Evolutionary conservation across 1,140 invertebrate genomes (phyloP).

Genomic region (Homalodisca vitripennis): DNA sequence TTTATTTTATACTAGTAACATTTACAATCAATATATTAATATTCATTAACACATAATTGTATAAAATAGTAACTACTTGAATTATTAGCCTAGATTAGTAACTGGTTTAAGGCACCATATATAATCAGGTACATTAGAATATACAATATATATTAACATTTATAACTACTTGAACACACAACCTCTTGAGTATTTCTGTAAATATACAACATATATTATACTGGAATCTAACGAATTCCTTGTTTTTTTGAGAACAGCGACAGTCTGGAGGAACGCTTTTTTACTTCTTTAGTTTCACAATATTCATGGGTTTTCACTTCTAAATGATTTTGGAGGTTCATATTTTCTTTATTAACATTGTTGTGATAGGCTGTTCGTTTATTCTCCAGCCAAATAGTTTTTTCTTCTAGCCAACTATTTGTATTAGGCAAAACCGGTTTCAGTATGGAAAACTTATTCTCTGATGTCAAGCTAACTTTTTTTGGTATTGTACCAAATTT

Average conservation of each 20-base stretch:
- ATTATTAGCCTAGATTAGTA: neutral
- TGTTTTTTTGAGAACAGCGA: constrained; percentile 4
- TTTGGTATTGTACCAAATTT: neutral
- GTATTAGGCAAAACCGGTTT: neutral
- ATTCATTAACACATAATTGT: too few relatives aligned
- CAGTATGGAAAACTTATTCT: neutral
- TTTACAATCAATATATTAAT: too few relatives aligned
- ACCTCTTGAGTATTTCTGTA: neutral
- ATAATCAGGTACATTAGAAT: neutral
- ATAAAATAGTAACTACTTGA: neutral
- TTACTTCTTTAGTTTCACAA: constrained; percentile 5
- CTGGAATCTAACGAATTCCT: neutral
- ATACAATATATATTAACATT: neutral
- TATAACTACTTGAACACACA: neutral
- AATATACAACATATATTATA: neutral
- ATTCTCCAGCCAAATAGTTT: constrained; percentile 25
- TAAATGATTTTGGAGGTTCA: too few relatives aligned
- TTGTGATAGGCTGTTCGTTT: constrained; percentile 9
- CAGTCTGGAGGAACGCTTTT: constrained; percentile 7
- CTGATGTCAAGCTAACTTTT: neutral
- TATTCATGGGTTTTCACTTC: neutral
- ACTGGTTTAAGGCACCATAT: neutral
- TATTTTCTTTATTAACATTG: constrained; percentile 20
- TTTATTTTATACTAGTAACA: too few relatives aligned
- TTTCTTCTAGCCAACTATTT: constrained; percentile 14